Conservation (phyloP, 2,888 invertebrate genomes). For the Ormyrus thymus region DNA sequence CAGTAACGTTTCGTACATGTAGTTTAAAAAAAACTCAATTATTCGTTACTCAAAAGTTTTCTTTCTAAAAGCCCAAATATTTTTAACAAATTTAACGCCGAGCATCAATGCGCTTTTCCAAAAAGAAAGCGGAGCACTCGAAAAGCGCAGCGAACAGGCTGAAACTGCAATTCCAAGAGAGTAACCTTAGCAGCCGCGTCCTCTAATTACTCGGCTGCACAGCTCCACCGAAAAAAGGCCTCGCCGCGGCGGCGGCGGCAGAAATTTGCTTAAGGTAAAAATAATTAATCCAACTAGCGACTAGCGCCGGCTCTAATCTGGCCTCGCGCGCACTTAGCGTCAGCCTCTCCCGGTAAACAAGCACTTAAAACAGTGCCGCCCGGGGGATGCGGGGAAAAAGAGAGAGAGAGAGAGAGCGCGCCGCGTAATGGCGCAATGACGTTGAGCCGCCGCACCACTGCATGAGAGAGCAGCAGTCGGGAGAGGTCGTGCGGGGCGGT, state of each 20-base stretch:
- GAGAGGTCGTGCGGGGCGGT: too few species aligned
- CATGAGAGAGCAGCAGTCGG: too few species aligned
- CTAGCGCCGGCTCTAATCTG: not conserved
- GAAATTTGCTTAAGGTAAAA: slow-evolving; percentile 24
- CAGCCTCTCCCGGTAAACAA: slow-evolving; percentile 32
- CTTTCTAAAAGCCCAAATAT: too few species aligned
- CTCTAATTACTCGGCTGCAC: slow-evolving; percentile 1
- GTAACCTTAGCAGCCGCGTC: not conserved
- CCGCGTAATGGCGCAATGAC: slow-evolving; percentile 10
- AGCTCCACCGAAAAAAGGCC: not conserved
- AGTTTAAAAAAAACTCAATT: too few species aligned
- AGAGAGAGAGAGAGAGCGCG: not conserved
- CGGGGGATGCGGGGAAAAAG: not conserved
- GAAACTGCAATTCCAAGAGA: too few species aligned
- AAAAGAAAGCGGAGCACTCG: too few species aligned
- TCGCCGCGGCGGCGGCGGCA: too few species aligned
- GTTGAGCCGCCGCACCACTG: not conserved
- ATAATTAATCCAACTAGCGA: slow-evolving; percentile 30
- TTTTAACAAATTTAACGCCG: too few species aligned
- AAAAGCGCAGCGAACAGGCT: not conserved
- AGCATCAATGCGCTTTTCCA: too few species aligned
- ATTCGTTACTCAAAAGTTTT: too few species aligned
- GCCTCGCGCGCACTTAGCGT: slow-evolving; percentile 1
- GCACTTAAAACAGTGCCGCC: slow-evolving; percentile 35
- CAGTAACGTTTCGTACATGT: too few species aligned